phyloP scores from a whole-genome alignment of 2,113 vertebrate genomes.

The Colistium nudipinnis region DNA sequence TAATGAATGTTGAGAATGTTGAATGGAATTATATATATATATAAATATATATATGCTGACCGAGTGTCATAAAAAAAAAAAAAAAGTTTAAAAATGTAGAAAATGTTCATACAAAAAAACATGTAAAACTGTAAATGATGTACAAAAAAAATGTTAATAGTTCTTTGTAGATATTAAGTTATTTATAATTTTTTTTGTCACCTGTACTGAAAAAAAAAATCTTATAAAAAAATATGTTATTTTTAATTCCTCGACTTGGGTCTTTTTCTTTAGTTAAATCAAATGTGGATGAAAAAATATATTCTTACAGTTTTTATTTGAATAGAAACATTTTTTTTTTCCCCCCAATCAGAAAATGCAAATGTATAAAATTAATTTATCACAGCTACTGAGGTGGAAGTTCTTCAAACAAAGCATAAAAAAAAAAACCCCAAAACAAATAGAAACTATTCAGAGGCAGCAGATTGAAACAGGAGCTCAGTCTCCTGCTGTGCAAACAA shows the following conservation, averaged over 20 bases:
- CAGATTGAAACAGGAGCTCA: too few relatives aligned
- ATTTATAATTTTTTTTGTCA: conserved; percentile 86
- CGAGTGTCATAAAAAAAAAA: conserved; percentile 52
- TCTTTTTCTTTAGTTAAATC: neutral
- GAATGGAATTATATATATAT: conserved; percentile 35
- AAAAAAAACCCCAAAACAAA: too few relatives aligned
- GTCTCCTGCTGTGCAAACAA: neutral
- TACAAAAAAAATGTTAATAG: conserved; percentile 85
- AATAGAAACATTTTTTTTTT: too few relatives aligned
- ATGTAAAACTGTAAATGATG: conserved; percentile 86
- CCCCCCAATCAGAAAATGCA: too few relatives aligned
- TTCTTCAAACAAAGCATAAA: too few relatives aligned
- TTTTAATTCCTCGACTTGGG: conserved; percentile 52
- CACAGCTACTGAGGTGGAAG: too few relatives aligned
- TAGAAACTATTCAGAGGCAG: too few relatives aligned
- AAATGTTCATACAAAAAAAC: conserved; percentile 83
- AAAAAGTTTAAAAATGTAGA: conserved; percentile 56
- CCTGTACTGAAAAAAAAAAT: conserved; percentile 63
- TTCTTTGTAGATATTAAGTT: conserved; percentile 97
- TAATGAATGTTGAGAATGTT: conserved; percentile 49
- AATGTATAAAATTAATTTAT: too few relatives aligned
- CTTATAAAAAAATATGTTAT: conserved; percentile 71
- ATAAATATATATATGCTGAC: too few relatives aligned
- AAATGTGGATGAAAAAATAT: too few relatives aligned
- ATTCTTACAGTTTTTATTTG: too few relatives aligned